These are phyloP conservation scores for Brachionus plicatilis DNA, from an alignment of 1,140 invertebrate genomes.

Conservation along the genomic window DNA sequence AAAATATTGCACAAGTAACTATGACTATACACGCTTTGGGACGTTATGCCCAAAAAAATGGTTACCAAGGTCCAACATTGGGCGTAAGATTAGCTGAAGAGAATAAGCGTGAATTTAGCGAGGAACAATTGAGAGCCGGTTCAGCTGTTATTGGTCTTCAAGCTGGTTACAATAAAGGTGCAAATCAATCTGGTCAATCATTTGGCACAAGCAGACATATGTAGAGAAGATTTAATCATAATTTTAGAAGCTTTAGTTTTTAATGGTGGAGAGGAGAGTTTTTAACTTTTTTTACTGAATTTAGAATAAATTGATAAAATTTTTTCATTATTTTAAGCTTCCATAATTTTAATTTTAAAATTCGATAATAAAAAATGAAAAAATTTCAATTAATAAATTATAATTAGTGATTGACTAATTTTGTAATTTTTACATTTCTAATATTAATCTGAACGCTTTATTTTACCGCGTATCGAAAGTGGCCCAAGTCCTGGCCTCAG, in stretches of 20 bases:
- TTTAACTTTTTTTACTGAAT: neutral
- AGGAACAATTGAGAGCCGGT: slow-evolving; percentile 81
- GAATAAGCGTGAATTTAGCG: slow-evolving; percentile 70
- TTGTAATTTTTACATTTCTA: no score
- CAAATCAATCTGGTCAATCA: slow-evolving; percentile 76
- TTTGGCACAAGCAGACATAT: slow-evolving; percentile 80
- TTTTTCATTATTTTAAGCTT: no score
- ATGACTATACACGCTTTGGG: slow-evolving; percentile 87
- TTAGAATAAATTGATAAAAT: slow-evolving; percentile 1
- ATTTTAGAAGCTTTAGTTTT: slow-evolving; percentile 23
- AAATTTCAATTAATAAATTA: no score
- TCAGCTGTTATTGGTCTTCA: slow-evolving; percentile 78
- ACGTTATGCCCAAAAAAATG: slow-evolving; percentile 63
- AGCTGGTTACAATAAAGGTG: slow-evolving; percentile 75
- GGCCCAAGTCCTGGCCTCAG: no score
- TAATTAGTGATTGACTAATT: no score
- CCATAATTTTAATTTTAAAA: no score
- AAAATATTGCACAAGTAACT: slow-evolving; percentile 82
- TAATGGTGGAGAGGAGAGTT: neutral
- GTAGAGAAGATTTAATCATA: neutral
- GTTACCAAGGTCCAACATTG: slow-evolving; percentile 33
- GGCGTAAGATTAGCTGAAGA: slow-evolving; percentile 42
- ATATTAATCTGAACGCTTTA: no score
- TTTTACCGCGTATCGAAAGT: no score
- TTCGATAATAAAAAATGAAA: no score